Evolutionary conservation across 2,888 invertebrate genomes (phyloP).

Genomic region (Griposia aprilina): DNA sequence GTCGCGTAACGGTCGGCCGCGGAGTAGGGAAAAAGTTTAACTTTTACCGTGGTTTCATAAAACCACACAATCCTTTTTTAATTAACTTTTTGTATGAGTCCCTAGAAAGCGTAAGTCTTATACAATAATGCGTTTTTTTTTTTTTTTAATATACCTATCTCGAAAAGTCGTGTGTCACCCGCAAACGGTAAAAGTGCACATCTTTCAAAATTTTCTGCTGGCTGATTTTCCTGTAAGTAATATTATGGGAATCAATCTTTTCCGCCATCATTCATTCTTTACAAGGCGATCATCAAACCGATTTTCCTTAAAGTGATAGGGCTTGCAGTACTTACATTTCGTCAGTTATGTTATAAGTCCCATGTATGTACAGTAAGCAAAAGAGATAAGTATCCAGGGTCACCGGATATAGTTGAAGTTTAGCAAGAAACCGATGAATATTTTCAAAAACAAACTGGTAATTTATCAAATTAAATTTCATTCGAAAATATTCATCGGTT

Average conservation of each 20-base stretch:
- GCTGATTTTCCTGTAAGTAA: conserved; percentile 28
- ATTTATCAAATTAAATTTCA: too few relatives aligned
- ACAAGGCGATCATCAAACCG: neutral
- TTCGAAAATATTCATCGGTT: too few relatives aligned
- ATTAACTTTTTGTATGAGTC: neutral
- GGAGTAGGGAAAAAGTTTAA: too few relatives aligned
- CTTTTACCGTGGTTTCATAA: too few relatives aligned
- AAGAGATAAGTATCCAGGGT: too few relatives aligned
- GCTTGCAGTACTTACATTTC: neutral
- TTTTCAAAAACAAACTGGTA: too few relatives aligned
- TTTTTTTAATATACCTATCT: too few relatives aligned
- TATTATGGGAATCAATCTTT: conserved; percentile 17
- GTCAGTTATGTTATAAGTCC: neutral
- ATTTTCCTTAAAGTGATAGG: neutral
- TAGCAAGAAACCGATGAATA: too few relatives aligned
- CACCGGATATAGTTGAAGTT: too few relatives aligned
- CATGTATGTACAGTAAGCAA: neutral
- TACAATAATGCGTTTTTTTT: too few relatives aligned
- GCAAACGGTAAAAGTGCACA: conserved; percentile 17
- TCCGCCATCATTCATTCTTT: neutral
- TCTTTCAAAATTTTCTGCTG: conserved; percentile 1
- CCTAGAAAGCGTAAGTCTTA: neutral
- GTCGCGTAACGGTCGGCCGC: too few relatives aligned
- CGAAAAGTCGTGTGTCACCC: neutral
- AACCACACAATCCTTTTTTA: too few relatives aligned